phyloP scores from a whole-genome alignment of 2,888 invertebrate genomes.

The Panorpa germanica region DNA sequence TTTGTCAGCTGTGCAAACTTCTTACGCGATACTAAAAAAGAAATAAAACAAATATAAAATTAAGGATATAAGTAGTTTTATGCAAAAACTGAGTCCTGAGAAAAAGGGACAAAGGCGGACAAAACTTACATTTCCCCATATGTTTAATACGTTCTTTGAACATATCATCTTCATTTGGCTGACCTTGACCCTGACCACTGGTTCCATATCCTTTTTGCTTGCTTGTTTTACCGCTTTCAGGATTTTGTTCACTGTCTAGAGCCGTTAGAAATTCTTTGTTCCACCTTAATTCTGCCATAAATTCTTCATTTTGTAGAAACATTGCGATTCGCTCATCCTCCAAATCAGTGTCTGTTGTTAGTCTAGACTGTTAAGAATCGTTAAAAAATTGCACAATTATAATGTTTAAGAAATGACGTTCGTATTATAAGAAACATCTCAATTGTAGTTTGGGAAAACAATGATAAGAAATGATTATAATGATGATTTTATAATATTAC shows the following conservation, averaged over 20 bases:
- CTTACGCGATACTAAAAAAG: constrained; percentile 46
- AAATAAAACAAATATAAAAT: constrained; percentile 6
- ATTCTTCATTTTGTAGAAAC: constrained; percentile 79
- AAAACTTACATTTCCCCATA: constrained; percentile 56
- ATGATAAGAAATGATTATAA: too few species aligned
- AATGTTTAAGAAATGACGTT: too few species aligned
- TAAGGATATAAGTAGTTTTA: constrained; percentile 5
- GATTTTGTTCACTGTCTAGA: constrained; percentile 42
- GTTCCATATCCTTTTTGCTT: constrained; percentile 1
- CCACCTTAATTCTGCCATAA: constrained; percentile 67
- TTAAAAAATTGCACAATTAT: too few species aligned
- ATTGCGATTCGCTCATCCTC: constrained; percentile 77
- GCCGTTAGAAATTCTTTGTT: constrained; percentile 67
- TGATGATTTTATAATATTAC: too few species aligned
- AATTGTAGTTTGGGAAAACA: too few species aligned
- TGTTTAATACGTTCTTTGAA: constrained; percentile 62
- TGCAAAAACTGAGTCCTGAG: constrained; percentile 4
- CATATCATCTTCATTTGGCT: constrained; percentile 45
- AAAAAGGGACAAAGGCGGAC: constrained; percentile 4
- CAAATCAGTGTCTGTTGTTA: constrained; percentile 33
- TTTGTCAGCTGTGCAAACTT: constrained; percentile 64
- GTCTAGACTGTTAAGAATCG: constrained; percentile 1
- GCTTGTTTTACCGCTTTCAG: constrained; percentile 11
- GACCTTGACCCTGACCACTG: constrained; percentile 23
- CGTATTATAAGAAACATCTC: too few species aligned